A percentile compares a stretch with the other conserved stretches of the same genome.
These are phyloP conservation scores for Mohoua ochrocephala DNA, from an alignment of 2,113 vertebrate genomes.

Conservation along the genomic window DNA sequence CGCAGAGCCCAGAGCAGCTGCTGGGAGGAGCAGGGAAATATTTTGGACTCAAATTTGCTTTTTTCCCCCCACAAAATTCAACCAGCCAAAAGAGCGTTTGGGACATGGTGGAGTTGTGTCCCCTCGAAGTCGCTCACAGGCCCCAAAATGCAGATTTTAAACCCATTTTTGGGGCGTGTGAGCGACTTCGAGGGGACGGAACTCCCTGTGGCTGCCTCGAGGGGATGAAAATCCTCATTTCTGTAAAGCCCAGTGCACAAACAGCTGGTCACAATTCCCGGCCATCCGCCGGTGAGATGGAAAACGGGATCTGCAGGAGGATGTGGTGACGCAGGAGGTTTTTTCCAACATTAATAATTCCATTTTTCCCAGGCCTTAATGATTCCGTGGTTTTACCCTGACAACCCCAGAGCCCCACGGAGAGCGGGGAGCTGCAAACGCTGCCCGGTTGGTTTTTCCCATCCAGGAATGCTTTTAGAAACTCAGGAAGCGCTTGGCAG, in stretches of 20 bases:
- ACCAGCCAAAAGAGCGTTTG: neutral
- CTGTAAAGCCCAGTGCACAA: neutral
- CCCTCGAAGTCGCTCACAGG: fast-evolving
- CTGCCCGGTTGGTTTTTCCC: neutral
- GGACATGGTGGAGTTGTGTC: neutral
- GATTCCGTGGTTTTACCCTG: neutral
- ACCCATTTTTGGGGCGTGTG: neutral
- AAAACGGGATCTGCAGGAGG: fast-evolving
- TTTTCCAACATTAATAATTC: neutral
- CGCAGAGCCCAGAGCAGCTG: neutral
- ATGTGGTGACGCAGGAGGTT: fast-evolving
- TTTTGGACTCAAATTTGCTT: neutral
- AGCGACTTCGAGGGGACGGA: neutral
- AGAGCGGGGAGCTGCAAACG: neutral
- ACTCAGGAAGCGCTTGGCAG: fast-evolving
- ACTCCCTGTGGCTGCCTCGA: neutral
- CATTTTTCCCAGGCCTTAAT: neutral
- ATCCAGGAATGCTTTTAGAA: fast-evolving
- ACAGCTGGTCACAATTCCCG: fast-evolving
- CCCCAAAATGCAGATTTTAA: neutral
- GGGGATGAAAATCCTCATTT: neutral
- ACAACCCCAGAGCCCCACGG: neutral
- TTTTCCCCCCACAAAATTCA: neutral
- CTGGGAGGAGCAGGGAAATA: neutral
- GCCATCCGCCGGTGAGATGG: too few species aligned